Conservation (phyloP, 1,140 invertebrate genomes). For the Holcopasites calliopsidis region DNA sequence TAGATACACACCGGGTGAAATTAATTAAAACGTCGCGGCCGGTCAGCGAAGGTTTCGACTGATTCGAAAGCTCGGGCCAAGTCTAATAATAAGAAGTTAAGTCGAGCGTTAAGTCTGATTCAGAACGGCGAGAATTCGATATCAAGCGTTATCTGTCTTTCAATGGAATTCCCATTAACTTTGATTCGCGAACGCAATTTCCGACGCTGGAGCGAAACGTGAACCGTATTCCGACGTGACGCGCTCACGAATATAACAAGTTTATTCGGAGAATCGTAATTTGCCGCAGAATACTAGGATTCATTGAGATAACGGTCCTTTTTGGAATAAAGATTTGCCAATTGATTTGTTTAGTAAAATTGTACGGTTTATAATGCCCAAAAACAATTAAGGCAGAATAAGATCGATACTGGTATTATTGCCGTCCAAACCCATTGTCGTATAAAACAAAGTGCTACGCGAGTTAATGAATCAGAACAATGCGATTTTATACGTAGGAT, state of each 20-base stretch:
- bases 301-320: too few species aligned
- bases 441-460: not conserved
- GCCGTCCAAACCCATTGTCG: not conserved
- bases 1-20: slow-evolving; percentile 43
- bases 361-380: too few species aligned
- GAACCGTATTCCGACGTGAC: not conserved
- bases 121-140: slow-evolving; percentile 48
- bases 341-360: too few species aligned
- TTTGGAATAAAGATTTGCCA: too few species aligned
- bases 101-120: slow-evolving; percentile 67
- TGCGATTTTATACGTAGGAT: slow-evolving; percentile 9
- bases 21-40: slow-evolving; percentile 70
- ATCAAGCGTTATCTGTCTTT: slow-evolving; percentile 49
- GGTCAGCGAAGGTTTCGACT: slow-evolving; percentile 63
- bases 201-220: too few species aligned
- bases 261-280: too few species aligned
- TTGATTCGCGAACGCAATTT: not conserved
- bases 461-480: slow-evolving; percentile 17
- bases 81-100: slow-evolving; percentile 76
- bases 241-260: too few species aligned
- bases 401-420: not conserved
- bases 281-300: too few species aligned
- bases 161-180: slow-evolving; percentile 43
- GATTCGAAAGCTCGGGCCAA: slow-evolving; percentile 59
- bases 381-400: not conserved